Conservation (phyloP, 2,888 invertebrate species). For the Steinernema scapterisci region DNA sequence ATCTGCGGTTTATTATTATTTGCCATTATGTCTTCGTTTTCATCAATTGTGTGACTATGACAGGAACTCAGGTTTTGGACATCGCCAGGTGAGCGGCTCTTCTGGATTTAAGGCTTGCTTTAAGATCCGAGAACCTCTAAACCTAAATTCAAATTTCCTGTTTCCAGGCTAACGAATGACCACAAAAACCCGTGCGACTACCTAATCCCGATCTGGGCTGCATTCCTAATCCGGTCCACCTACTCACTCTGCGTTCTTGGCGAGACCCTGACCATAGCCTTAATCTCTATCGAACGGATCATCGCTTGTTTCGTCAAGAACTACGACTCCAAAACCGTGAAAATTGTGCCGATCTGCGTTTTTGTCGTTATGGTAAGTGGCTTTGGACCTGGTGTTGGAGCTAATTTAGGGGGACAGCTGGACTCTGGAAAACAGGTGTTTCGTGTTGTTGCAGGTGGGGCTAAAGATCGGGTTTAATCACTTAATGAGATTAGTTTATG, state of each 20-base stretch:
- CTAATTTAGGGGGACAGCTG: too few species aligned
- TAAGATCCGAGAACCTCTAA: too few species aligned
- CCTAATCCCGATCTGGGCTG: background rate
- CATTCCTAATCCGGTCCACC: background rate
- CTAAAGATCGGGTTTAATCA: background rate
- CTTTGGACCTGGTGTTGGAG: too few species aligned
- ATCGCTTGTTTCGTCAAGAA: background rate
- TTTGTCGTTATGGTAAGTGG: background rate
- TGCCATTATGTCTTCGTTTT: background rate
- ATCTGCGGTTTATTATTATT: background rate
- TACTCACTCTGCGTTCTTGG: slow-evolving; percentile 2
- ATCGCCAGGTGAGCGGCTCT: too few species aligned
- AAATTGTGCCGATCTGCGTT: background rate
- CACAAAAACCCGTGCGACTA: background rate
- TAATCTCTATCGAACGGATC: background rate
- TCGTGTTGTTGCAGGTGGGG: too few species aligned
- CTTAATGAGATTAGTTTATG: background rate
- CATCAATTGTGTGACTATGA: background rate
- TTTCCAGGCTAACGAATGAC: background rate
- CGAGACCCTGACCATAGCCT: background rate
- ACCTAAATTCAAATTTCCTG: too few species aligned
- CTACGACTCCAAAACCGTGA: background rate
- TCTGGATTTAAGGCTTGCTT: too few species aligned
- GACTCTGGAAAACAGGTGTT: too few species aligned
- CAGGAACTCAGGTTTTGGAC: background rate